Evolutionary conservation across 2,888 invertebrate species (phyloP), one percentile per base, ranked within the genome.

Genomic region (Morpho achilles): DNA sequence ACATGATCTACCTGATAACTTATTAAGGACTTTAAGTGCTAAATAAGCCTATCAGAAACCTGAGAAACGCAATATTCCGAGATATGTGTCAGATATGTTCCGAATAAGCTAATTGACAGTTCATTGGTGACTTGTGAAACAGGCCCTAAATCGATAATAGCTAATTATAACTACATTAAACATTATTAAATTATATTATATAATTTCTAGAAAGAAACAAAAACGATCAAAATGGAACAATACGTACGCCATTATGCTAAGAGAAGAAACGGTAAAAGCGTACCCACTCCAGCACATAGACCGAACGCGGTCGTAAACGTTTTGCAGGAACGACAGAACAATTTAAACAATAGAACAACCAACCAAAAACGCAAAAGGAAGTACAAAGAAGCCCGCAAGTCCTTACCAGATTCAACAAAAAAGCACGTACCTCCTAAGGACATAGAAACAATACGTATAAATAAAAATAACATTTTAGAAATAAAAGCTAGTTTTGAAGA

Each of bases 271-370:
- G 72, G 66, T 59, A 79, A 72, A 64, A 79, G 74, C 62, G 66
- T 73, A 0, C 67, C 76, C 0, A 76, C 72, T 7, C 84, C 84
- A 1, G 67, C 73, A 0, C 76, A 79, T 59, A 75, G 80, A 69
- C 78, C 77, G 0, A 79, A 74, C 48, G 75, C 80, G 7, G 69
- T 83, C 58, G 77, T 78, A 2, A 76, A 75, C 57, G 68, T 67
- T 8, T 73, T 79, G 71, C 69, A 73, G 52, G 60, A 69, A 68
- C 67, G 64, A 58, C 48, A 70, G 62, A 61, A 61, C 51, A 61
- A 66, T 10, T 53, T 47, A 23, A 68, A 60, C 45, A 64, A 62
- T 55, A 58, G 57, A 51, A 58, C 44, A 22, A 59, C 54, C 7
- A 55, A 59, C 41, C 53, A 49, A n/a, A 72, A 43, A 39, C 73